Evolutionary conservation across 2,113 vertebrate species (phyloP).

Genomic region (Pleuronectes platessa): DNA sequence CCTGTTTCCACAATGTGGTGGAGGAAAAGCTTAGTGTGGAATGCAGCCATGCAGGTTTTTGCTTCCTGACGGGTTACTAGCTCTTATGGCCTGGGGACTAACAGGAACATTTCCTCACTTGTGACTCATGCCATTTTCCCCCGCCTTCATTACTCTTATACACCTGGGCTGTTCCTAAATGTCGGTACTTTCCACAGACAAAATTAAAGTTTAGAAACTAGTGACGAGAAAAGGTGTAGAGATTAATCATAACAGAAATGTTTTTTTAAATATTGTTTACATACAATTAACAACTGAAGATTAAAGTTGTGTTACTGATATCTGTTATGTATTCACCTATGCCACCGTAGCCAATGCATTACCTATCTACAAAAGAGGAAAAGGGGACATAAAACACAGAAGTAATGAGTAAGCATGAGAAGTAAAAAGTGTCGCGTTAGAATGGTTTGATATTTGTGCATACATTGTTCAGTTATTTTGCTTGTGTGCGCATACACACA

Average conservation of each 20-base stretch:
- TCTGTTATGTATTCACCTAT: too few species aligned
- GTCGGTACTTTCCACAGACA: constrained; percentile 29
- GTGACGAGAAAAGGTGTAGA: neutral
- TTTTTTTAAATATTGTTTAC: neutral
- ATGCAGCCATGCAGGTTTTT: constrained; percentile 48
- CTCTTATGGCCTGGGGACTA: constrained; percentile 33
- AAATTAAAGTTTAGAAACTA: neutral
- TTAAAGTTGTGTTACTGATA: too few species aligned
- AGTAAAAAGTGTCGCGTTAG: too few species aligned
- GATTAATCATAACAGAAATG: neutral
- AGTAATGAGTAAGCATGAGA: too few species aligned
- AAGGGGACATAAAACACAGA: too few species aligned
- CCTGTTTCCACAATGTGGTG: constrained; percentile 7
- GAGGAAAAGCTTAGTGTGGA: constrained; percentile 24
- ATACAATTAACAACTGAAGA: too few species aligned
- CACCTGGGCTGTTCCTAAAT: constrained; percentile 26
- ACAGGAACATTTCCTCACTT: constrained; percentile 32
- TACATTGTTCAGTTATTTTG: too few species aligned
- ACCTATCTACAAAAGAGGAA: too few species aligned
- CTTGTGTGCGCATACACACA: too few species aligned
- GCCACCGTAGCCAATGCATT: too few species aligned
- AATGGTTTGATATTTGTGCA: too few species aligned
- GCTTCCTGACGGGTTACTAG: constrained; percentile 1
- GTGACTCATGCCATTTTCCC: constrained; percentile 3
- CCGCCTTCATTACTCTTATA: constrained; percentile 10